A percentile compares a stretch with the other conserved stretches of the same genome.
phyloP scores from a whole-genome alignment of 2,113 vertebrate genomes.

The Mastomys natalensis region DNA sequence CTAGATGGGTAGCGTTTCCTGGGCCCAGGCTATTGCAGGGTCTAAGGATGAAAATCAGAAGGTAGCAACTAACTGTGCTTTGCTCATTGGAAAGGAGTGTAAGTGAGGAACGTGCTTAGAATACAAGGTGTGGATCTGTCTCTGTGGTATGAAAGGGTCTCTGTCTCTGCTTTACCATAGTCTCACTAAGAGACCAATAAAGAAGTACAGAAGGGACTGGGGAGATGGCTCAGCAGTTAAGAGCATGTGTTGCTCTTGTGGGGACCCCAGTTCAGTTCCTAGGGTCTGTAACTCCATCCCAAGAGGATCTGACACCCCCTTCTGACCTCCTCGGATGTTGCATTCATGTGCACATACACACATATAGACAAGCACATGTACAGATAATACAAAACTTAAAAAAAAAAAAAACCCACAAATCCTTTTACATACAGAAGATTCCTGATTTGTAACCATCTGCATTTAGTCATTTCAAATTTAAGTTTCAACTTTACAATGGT shows the following conservation, averaged over 20 bases:
- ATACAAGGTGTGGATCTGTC: accelerated
- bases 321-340: too few relatives aligned
- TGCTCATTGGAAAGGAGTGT: accelerated
- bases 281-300: neutral
- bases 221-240: neutral
- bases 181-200: neutral
- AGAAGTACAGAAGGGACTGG: neutral
- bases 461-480: neutral
- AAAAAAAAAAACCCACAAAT: neutral
- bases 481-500: neutral
- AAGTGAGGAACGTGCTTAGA: too few relatives aligned
- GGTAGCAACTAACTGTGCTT: too few relatives aligned
- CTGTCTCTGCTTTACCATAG: accelerated
- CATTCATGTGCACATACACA: too few relatives aligned
- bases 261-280: too few relatives aligned
- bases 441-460: neutral
- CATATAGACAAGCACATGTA: neutral
- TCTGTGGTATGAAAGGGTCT: neutral
- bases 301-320: neutral
- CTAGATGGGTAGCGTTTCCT: neutral
- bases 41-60: neutral
- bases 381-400: neutral
- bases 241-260: neutral
- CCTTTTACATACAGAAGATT: neutral
- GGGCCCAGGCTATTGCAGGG: too few relatives aligned